These are phyloP conservation scores for Sebastes minor DNA, from an alignment of 2,797 vertebrate species.

Conservation along the genomic window DNA sequence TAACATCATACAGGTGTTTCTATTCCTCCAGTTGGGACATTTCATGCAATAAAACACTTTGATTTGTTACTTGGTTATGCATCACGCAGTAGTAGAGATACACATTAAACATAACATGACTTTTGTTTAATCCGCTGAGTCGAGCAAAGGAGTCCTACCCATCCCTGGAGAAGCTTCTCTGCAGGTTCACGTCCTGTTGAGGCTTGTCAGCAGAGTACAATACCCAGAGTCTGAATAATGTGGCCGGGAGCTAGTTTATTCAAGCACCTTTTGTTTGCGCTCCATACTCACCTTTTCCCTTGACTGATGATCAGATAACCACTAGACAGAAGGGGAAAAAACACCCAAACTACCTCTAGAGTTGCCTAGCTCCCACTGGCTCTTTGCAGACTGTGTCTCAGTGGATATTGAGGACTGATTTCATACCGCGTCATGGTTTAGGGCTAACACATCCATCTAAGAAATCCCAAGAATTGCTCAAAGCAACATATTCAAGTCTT, in stretches of 20 bases:
- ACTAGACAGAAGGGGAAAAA: constrained; percentile 37
- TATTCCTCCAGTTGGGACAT: not conserved
- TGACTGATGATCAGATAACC: constrained; percentile 78
- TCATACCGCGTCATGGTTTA: constrained; percentile 30
- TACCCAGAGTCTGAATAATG: constrained; percentile 88
- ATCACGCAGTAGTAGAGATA: constrained; percentile 18
- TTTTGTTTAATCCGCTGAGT: constrained; percentile 60
- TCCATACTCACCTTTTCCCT: constrained; percentile 76
- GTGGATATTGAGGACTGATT: constrained; percentile 27
- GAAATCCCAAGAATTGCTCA: constrained; percentile 12
- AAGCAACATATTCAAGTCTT: constrained; percentile 26
- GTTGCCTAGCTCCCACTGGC: constrained; percentile 24
- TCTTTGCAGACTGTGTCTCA: constrained; percentile 34
- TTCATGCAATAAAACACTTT: not conserved
- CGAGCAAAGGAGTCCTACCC: constrained; percentile 79
- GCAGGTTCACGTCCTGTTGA: constrained; percentile 86
- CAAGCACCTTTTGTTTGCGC: constrained; percentile 89
- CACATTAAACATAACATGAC: constrained; percentile 2
- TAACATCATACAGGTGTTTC: not conserved
- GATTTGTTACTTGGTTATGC: constrained; percentile 8
- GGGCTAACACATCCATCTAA: constrained; percentile 24
- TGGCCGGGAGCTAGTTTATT: constrained; percentile 89
- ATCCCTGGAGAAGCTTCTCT: constrained; percentile 81
- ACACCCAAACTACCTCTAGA: constrained; percentile 32
- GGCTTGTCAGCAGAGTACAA: constrained; percentile 92